Base-by-base conservation (phyloP, 2,888 invertebrate species). In the Agriopis aurantiaria region DNA sequence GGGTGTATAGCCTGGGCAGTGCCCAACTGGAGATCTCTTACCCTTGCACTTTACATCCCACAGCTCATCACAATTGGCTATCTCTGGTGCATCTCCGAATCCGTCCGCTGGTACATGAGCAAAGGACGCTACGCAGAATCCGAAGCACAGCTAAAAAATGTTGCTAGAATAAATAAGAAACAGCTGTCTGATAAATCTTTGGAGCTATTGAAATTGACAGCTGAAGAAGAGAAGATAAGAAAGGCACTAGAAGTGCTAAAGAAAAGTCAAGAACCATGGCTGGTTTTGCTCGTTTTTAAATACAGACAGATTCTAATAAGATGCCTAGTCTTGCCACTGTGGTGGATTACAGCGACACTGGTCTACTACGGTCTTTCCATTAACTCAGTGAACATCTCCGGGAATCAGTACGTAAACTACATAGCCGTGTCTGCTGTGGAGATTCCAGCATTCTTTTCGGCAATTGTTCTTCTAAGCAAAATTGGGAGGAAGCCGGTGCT, bases 61-160 rank as follows among this genome's bases (percentile, higher is more conserved):
- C 95, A 96, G 12, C 85, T 97, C 11, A 80, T 97, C 0, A 95
- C 96, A 48, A 82, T 97, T 46, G 83, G 93, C 7, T 96, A 96
- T 80, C 95, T 96, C 74, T 96, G 96, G 96, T 79, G 96, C 9
- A 88, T 96, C 67, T 95, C 96, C 0, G 97, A 97, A 86, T 97
- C 97, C 4, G 93, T 97, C 0, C 94, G 97, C 65, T 98, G 97
- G 97, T 95, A 97, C 61, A 88, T 97, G 75, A 96, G 96, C 67
- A 96, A 96, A 81, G 96, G 96, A 1, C 94, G 95, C 65, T 95
- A 95, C 68, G 95, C 95, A 12, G 95, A 96, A 73, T 96, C 97
- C 0, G 95, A 96, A 75, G 85, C 83, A 12, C 95, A 96, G 2
- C 87, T 97, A 9, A 93, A 94, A 53, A 95, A 92, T 71, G 95